phyloP scores from a whole-genome alignment of 2,113 vertebrate genomes.

The Sterna hirundo region DNA sequence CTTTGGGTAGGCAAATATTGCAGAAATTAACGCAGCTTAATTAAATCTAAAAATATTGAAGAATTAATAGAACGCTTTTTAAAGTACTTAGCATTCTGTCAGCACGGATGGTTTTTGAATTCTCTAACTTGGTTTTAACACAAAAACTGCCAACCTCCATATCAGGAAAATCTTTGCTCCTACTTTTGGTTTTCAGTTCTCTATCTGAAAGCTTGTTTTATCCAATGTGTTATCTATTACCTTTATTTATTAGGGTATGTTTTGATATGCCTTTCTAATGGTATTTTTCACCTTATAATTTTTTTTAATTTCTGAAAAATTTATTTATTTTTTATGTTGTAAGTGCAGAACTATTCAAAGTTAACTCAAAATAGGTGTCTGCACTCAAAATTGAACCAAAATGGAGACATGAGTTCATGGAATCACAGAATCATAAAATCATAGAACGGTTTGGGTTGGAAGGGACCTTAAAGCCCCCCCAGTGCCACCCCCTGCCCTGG shows the following conservation, averaged over 20 bases:
- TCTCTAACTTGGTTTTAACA: neutral
- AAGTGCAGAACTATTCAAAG: neutral
- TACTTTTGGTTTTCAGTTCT: neutral
- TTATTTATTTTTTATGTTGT: neutral
- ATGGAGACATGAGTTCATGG: neutral
- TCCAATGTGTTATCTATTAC: neutral
- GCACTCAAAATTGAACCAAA: neutral
- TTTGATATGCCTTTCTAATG: neutral
- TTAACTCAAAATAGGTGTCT: neutral
- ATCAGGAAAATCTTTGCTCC: neutral
- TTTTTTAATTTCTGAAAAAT: neutral
- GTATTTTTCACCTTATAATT: neutral
- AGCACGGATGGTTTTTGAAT: neutral
- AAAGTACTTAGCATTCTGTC: neutral
- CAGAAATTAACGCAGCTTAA: neutral
- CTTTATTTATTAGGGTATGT: neutral
- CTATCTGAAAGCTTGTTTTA: neutral
- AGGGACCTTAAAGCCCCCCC: no score
- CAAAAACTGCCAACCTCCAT: neutral
- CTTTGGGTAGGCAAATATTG: neutral
- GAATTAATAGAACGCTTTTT: neutral
- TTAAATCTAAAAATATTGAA: neutral
- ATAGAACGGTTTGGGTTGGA: no score
- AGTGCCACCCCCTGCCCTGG: no score
- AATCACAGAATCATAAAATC: no score